Percentiles rank a stretch among this genome's conserved stretches.
Evolutionary conservation across 2,888 invertebrate species (phyloP).

Genomic region (Rutpela maculata): DNA sequence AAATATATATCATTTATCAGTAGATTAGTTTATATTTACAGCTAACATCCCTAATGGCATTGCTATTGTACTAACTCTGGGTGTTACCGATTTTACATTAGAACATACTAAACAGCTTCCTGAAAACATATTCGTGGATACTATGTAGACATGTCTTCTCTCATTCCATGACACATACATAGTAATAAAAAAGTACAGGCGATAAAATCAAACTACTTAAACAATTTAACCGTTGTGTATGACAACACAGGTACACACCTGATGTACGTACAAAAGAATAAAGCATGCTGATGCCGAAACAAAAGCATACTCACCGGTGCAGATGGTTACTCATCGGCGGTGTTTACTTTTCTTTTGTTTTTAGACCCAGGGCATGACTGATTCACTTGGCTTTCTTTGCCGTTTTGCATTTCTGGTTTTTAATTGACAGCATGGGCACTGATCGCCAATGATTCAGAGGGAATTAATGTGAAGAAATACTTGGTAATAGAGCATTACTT

Average conservation of each 20-base stretch:
- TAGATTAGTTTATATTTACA: too few relatives aligned
- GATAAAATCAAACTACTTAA: background rate
- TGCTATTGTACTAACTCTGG: too few relatives aligned
- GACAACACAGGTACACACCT: background rate
- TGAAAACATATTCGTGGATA: too few relatives aligned
- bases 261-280: background rate
- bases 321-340: constrained; percentile 3
- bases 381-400: background rate
- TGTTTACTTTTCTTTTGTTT: background rate
- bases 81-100: too few relatives aligned
- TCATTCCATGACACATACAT: too few relatives aligned
- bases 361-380: background rate
- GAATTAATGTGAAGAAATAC: constrained; percentile 1
- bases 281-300: background rate
- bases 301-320: background rate
- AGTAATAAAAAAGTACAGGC: background rate
- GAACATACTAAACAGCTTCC: too few relatives aligned
- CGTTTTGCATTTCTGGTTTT: constrained; percentile 3
- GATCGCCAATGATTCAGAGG: background rate
- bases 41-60: too few relatives aligned
- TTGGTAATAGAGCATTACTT: background rate
- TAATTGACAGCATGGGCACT: background rate
- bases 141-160: too few relatives aligned
- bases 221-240: background rate
- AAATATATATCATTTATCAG: too few relatives aligned